These are phyloP conservation scores for Trogon surrucura DNA, from an alignment of 2,113 vertebrate species.

Conservation along the genomic window DNA sequence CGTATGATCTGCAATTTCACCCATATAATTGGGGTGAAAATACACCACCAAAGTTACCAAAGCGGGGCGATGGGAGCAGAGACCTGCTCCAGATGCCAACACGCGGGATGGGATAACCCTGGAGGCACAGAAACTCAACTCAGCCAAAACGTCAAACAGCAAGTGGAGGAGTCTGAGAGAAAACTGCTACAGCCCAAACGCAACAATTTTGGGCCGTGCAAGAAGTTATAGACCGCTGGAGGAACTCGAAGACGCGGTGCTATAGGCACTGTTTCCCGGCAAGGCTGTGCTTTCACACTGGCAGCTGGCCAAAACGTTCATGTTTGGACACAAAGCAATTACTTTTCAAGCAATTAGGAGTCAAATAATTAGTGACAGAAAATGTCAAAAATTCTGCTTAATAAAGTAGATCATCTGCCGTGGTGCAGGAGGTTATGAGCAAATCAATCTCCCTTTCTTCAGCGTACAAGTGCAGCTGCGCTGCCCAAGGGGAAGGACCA, in stretches of 20 bases:
- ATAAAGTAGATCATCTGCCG: not conserved
- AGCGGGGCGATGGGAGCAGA: rapidly evolving
- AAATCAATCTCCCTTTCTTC: not conserved
- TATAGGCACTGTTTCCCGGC: not conserved
- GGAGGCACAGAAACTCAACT: rapidly evolving
- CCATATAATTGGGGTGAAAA: not conserved
- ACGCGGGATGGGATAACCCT: rapidly evolving
- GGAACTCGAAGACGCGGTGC: not conserved
- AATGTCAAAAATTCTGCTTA: not conserved
- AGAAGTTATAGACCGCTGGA: not conserved
- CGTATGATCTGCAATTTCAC: not conserved
- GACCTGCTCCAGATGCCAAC: not conserved
- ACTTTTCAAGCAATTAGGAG: not conserved
- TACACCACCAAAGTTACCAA: not conserved
- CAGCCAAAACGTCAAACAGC: not conserved
- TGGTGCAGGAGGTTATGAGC: not conserved
- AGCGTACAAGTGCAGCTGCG: not conserved
- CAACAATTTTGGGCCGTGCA: not conserved
- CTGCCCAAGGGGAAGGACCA: not conserved
- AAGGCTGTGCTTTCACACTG: not conserved
- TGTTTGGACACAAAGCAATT: not conserved
- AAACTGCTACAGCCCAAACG: not conserved
- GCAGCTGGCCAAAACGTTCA: not conserved
- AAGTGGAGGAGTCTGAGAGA: not conserved
- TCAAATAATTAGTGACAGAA: not conserved